Conservation (phyloP, 2,113 vertebrate species). For the Rhadina sibilatrix region DNA sequence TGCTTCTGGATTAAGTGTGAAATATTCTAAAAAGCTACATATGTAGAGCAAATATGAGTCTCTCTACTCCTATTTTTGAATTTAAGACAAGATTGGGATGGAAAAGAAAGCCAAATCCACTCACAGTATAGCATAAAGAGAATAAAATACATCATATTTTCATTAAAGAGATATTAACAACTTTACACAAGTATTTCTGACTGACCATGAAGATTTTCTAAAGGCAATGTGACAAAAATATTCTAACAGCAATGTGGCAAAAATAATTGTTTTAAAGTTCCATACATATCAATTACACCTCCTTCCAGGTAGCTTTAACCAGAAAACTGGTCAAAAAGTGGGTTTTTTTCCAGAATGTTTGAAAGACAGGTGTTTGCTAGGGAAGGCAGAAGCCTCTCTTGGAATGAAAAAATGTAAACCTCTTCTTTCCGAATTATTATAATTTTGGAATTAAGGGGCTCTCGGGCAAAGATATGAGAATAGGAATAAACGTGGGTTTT, state of each 20-base stretch:
- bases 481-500: background rate
- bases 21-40: background rate
- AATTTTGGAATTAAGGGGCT: background rate
- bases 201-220: conserved; percentile 23
- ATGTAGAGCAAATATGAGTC: background rate
- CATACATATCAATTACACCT: background rate
- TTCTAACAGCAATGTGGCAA: conserved; percentile 43
- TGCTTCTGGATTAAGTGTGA: background rate
- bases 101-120: conserved; percentile 28
- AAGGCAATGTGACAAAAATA: conserved; percentile 17
- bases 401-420: background rate
- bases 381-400: background rate
- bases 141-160: conserved; percentile 1
- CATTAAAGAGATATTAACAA: background rate
- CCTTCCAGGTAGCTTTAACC: conserved; percentile 34
- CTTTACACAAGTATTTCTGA: background rate
- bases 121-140: conserved; percentile 9
- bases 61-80: background rate
- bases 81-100: background rate
- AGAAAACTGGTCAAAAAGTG: conserved; percentile 2
- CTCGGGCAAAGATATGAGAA: background rate
- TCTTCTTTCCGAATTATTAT: background rate
- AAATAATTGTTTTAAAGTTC: conserved; percentile 6
- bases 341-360: background rate
- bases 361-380: background rate